Conservation (phyloP, 2,797 vertebrate genomes). For the Cyprinella venusta region DNA sequence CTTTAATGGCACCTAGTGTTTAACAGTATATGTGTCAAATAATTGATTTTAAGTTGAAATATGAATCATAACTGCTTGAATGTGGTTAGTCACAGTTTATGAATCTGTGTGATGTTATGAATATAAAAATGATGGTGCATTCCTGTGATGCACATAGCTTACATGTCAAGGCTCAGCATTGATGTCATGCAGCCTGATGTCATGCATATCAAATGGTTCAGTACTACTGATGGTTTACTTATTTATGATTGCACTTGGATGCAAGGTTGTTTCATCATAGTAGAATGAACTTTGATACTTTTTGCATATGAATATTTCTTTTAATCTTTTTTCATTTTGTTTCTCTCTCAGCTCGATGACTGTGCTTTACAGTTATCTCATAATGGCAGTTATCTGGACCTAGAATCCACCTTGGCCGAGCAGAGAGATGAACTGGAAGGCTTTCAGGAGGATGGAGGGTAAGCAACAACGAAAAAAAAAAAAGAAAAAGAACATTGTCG, state of each 20-base stretch:
- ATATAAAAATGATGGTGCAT: conserved; percentile 9
- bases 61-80: neutral
- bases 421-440: conserved; percentile 94
- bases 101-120: conserved; percentile 31
- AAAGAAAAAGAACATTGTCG: neutral
- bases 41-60: conserved; percentile 19
- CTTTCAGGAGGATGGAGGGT: conserved; percentile 96
- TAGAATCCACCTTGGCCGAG: conserved; percentile 96
- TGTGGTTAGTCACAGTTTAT: conserved; percentile 27
- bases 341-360: conserved; percentile 85
- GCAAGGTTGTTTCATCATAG: neutral
- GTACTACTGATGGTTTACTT: neutral
- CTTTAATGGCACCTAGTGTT: conserved; percentile 22
- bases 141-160: conserved; percentile 31
- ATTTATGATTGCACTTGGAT: conserved; percentile 2
- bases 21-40: conserved; percentile 12
- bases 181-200: conserved; percentile 22
- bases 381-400: conserved; percentile 95
- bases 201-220: conserved; percentile 11
- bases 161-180: conserved; percentile 32
- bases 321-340: conserved; percentile 54
- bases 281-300: conserved; percentile 1
- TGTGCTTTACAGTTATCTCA: conserved; percentile 94
- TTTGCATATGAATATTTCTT: conserved; percentile 19
- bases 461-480: conserved; percentile 69